phyloP scores from a whole-genome alignment of 2,888 invertebrate species.

The Campopleginae sp. region DNA sequence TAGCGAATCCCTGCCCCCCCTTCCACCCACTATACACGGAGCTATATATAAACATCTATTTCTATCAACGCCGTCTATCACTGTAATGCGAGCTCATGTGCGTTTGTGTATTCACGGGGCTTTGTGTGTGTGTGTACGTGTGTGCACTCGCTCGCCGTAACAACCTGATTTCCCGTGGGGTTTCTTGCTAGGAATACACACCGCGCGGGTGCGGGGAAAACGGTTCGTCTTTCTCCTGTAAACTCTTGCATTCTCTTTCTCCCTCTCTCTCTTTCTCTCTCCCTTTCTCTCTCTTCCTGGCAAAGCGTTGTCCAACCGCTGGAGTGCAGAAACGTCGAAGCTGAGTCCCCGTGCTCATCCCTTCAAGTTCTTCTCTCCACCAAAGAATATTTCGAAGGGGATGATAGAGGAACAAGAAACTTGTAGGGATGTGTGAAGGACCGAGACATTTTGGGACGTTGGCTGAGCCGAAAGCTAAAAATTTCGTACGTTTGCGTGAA shows the following conservation, averaged over 20 bases:
- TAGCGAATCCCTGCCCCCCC: slow-evolving; percentile 3
- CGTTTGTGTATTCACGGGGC: slow-evolving; percentile 25
- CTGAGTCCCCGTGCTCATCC: slow-evolving; percentile 41
- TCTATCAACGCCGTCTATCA: slow-evolving; percentile 37
- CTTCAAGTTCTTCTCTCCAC: slow-evolving; percentile 31
- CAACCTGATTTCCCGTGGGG: slow-evolving; percentile 82
- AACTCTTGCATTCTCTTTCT: slow-evolving; percentile 13
- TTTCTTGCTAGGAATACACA: slow-evolving; percentile 71
- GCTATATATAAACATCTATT: slow-evolving; percentile 26
- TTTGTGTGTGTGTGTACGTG: slow-evolving; percentile 54
- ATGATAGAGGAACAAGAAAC: slow-evolving; percentile 13
- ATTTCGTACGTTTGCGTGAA: slow-evolving; percentile 20
- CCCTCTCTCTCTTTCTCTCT: too few species aligned
- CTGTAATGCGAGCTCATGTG: slow-evolving; percentile 47
- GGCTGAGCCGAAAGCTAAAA: slow-evolving; percentile 11
- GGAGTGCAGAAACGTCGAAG: slow-evolving; percentile 37
- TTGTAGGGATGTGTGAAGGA: slow-evolving; percentile 34
- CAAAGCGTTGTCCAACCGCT: slow-evolving; percentile 57
- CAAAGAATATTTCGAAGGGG: slow-evolving; percentile 34
- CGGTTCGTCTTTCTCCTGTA: slow-evolving; percentile 16
- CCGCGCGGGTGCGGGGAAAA: slow-evolving; percentile 22
- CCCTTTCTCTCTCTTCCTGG: slow-evolving; percentile 19
- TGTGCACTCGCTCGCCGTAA: slow-evolving; percentile 57
- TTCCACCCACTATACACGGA: slow-evolving; percentile 8
- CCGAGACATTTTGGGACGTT: slow-evolving; percentile 53